Conservation (phyloP, 1,140 invertebrate genomes). For the Zaprionus davidi region DNA sequence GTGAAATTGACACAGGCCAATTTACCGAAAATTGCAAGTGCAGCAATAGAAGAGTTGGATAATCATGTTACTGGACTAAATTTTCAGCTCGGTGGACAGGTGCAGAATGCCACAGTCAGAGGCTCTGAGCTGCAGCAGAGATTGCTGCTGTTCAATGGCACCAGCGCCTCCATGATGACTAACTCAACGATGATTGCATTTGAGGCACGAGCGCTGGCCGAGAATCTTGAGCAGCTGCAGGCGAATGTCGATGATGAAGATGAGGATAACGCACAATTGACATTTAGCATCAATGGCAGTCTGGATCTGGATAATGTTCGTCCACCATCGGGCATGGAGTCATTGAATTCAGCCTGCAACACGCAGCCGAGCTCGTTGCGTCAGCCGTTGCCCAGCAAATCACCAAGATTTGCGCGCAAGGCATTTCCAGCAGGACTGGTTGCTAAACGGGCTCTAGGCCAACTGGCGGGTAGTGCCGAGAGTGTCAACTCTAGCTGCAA, state of each 20-base stretch:
- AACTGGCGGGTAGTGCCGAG: constrained; percentile 78
- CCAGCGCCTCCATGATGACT: constrained; percentile 85
- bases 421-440: constrained; percentile 88
- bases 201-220: constrained; percentile 89
- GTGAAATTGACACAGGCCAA: constrained; percentile 36
- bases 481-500: constrained; percentile 86
- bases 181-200: constrained; percentile 89
- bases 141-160: constrained; percentile 65
- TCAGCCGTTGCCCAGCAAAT: constrained; percentile 76
- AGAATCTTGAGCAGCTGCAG: constrained; percentile 86
- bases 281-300: constrained; percentile 86
- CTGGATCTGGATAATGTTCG: constrained; percentile 91
- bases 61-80: constrained; percentile 53
- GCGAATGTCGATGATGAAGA: constrained; percentile 32
- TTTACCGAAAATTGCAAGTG: constrained; percentile 46
- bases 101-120: constrained; percentile 60
- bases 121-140: constrained; percentile 45
- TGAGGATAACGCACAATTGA: constrained; percentile 84
- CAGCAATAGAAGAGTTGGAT: neutral
- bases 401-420: constrained; percentile 86
- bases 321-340: constrained; percentile 91
- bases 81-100: constrained; percentile 77
- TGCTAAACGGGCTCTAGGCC: constrained; percentile 88
- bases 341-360: constrained; percentile 69
- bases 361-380: constrained; percentile 71